A percentile compares a stretch with the other conserved stretches of the same genome.
Evolutionary conservation across 2,113 vertebrate genomes (phyloP).

Genomic region (Craseonycteris thonglongyai): DNA sequence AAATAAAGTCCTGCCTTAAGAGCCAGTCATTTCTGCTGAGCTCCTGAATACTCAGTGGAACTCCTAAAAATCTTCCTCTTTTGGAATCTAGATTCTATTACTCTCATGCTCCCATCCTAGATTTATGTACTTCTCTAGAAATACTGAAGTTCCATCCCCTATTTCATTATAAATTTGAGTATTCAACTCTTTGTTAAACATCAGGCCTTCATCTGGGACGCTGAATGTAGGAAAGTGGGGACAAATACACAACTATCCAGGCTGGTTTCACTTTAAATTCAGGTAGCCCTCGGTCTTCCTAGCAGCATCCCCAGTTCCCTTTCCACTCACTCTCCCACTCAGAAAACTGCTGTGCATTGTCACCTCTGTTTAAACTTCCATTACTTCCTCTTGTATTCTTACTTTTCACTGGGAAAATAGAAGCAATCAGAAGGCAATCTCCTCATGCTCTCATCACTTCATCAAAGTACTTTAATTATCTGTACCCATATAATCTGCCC

Average conservation of each 20-base stretch:
- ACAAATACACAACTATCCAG: not conserved
- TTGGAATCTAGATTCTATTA: not conserved
- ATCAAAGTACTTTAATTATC: not conserved
- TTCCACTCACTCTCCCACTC: not conserved
- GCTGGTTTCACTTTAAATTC: not conserved
- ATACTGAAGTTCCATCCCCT: no score
- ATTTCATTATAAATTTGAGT: not conserved
- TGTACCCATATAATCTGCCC: not conserved
- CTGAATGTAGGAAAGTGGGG: not conserved
- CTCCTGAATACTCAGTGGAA: not conserved
- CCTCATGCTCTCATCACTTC: not conserved
- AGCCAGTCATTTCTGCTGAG: not conserved
- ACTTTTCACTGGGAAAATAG: not conserved
- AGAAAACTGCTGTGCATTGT: not conserved
- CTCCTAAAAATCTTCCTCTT: not conserved
- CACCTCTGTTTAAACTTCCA: not conserved
- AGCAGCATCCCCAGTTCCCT: not conserved
- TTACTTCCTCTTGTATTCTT: not conserved
- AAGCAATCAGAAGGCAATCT: not conserved
- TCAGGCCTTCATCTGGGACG: not conserved
- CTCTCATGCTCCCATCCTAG: not conserved
- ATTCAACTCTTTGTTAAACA: not conserved
- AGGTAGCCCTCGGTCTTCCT: not conserved
- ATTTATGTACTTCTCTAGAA: not conserved
- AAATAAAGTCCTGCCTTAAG: not conserved